A percentile compares a stretch with the other conserved stretches of the same genome.
phyloP scores from a whole-genome alignment of 2,888 invertebrate species.

The Didymodactylos carnosus region DNA sequence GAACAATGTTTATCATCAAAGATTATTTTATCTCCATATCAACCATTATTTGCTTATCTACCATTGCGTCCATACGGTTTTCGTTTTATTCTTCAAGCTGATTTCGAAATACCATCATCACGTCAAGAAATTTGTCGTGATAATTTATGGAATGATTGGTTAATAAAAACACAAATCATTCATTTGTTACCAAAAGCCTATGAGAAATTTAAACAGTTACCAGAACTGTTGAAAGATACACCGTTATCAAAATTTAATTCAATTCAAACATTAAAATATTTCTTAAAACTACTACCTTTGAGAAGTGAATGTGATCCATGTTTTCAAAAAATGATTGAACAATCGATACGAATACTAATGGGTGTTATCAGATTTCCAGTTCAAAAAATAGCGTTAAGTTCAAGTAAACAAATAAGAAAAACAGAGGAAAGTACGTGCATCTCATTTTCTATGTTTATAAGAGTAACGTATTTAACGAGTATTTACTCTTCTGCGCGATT shows the following conservation, averaged over 20 bases:
- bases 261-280: background rate
- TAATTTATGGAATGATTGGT: slow-evolving; percentile 34
- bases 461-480: too few relatives aligned
- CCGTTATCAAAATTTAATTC: background rate
- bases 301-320: background rate
- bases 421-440: too few relatives aligned
- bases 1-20: too few relatives aligned
- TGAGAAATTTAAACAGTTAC: slow-evolving; percentile 19
- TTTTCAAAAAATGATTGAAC: background rate
- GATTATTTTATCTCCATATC: slow-evolving; percentile 22
- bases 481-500: too few relatives aligned
- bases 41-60: slow-evolving; percentile 33
- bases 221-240: too few relatives aligned
- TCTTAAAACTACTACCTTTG: background rate
- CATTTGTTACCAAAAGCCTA: background rate
- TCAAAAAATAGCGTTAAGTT: too few relatives aligned
- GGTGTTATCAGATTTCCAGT: background rate
- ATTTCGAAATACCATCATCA: slow-evolving; percentile 35
- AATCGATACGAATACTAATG: background rate
- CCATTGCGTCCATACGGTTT: slow-evolving; percentile 33
- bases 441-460: too few relatives aligned
- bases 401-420: too few relatives aligned
- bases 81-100: slow-evolving; percentile 32
- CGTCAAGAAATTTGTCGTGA: slow-evolving; percentile 32
- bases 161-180: slow-evolving; percentile 18